Conservation (phyloP, 2,113 vertebrate species). For the Excalfactoria chinensis region DNA sequence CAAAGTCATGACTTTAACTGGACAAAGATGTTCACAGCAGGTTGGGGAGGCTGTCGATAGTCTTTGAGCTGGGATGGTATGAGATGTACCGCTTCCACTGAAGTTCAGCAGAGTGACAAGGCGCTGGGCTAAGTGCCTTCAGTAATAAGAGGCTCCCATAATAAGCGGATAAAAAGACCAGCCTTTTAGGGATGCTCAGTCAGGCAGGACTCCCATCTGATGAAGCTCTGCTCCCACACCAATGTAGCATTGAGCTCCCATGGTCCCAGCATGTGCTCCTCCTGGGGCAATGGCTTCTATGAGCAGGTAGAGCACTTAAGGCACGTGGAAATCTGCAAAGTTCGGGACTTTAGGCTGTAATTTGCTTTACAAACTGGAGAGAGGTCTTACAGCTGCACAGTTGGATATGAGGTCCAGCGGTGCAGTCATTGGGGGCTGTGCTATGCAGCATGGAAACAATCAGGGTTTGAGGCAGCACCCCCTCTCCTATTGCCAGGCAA, state of each 20-base stretch:
- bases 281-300: background rate
- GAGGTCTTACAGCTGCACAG: background rate
- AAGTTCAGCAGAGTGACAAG: background rate
- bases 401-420: background rate
- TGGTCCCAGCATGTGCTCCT: background rate
- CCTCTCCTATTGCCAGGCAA: background rate
- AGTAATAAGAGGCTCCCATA: background rate
- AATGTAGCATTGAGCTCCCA: accelerated
- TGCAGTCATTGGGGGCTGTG: background rate
- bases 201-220: background rate
- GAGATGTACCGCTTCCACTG: background rate
- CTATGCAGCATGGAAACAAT: accelerated
- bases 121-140: background rate
- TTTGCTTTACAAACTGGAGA: background rate
- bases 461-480: background rate
- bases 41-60: background rate
- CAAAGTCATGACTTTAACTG: background rate
- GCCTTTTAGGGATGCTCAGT: background rate
- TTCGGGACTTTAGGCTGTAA: background rate
- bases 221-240: background rate
- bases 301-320: background rate
- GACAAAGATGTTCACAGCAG: background rate
- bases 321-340: background rate
- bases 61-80: accelerated
- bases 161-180: background rate